A percentile compares a stretch with the other conserved stretches of the same genome.
phyloP scores from a whole-genome alignment of 2,113 vertebrate genomes.

The Himantopus leucocephalus region DNA sequence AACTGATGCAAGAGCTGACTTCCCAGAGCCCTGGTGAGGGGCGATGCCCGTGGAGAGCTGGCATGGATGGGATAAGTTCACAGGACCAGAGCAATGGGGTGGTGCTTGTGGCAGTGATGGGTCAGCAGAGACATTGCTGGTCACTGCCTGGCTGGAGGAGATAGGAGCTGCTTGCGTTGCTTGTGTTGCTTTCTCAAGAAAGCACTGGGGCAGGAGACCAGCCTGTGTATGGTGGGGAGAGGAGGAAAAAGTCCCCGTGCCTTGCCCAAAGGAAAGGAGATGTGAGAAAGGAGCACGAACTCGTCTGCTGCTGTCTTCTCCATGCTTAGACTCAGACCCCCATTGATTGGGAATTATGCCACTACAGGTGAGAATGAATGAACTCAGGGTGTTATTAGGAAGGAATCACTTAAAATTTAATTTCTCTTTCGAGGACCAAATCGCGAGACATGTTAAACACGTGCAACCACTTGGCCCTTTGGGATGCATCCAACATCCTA shows the following conservation, averaged over 20 bases:
- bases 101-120: neutral
- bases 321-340: neutral
- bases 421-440: neutral
- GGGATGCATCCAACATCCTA: neutral
- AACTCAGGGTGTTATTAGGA: neutral
- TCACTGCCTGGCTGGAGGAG: neutral
- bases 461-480: neutral
- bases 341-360: neutral
- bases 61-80: too few species aligned
- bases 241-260: accelerated
- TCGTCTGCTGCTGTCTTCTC: neutral
- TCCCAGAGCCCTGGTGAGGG: neutral
- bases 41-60: neutral
- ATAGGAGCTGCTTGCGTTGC: neutral
- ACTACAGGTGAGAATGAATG: neutral
- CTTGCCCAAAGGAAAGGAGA: neutral
- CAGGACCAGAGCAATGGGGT: accelerated
- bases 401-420: neutral
- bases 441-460: neutral
- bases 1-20: neutral
- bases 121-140: neutral
- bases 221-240: accelerated
- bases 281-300: neutral
- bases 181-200: neutral
- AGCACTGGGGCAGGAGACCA: neutral